Evolutionary conservation across 1,140 invertebrate species (phyloP).

Genomic region (Caenorhabditis tropicalis): DNA sequence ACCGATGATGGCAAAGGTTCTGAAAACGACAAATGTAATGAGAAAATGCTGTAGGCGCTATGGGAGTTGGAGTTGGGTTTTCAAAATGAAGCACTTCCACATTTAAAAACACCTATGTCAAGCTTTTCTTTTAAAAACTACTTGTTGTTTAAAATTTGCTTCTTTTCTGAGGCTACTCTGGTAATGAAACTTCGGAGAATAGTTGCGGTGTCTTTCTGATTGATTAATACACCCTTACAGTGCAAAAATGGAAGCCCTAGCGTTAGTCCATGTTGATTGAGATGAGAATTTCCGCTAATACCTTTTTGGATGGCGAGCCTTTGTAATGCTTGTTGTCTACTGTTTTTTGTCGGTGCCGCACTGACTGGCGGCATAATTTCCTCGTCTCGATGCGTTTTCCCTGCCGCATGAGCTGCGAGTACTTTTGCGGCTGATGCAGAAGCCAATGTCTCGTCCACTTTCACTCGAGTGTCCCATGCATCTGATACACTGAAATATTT

Average conservation of each 20-base stretch:
- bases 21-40: conserved; percentile 14
- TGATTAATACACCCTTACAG: too few species aligned
- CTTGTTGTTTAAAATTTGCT: too few species aligned
- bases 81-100: too few species aligned
- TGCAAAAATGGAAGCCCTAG: too few species aligned
- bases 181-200: too few species aligned
- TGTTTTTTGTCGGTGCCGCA: conserved; percentile 50
- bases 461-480: conserved; percentile 47
- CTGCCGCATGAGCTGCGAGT: conserved; percentile 49
- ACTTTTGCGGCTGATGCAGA: conserved; percentile 50
- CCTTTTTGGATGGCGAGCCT: conserved; percentile 57
- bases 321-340: conserved; percentile 51
- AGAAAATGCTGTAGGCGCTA: too few species aligned
- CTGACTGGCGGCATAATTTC: conserved; percentile 55
- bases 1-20: conserved; percentile 47
- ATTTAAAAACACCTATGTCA: too few species aligned
- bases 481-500: conserved; percentile 52
- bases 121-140: too few species aligned
- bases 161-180: too few species aligned
- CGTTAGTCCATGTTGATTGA: too few species aligned
- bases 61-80: too few species aligned
- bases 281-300: background rate
- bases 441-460: conserved; percentile 35
- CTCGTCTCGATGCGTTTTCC: conserved; percentile 44
- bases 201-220: too few species aligned